Evolutionary conservation across 2,797 vertebrate species (phyloP), one percentile per base, ranked within the genome.

Genomic region (Poeciliopsis presidionis): DNA sequence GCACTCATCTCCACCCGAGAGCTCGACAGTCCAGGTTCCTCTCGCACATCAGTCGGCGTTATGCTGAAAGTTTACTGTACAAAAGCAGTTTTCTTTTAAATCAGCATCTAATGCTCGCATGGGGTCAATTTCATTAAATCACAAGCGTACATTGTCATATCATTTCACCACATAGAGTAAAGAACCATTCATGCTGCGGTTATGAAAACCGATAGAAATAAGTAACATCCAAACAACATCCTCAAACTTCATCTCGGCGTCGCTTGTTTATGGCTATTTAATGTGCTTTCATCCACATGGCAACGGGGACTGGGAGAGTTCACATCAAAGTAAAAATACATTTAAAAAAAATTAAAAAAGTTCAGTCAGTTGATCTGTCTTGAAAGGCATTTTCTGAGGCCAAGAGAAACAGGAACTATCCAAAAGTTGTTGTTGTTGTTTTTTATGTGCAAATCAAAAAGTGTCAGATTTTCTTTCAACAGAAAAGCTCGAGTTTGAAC

Each of bases 251-350:
- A 46, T 57, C n/a, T 63, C 77, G 71, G 59, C 46, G 55, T 87
- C 75, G 41, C 22, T 76, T 47, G 12, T 22, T 84, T 90, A 92
- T 92, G 90, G 88, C 90, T 91, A 57, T 85, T 43, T 72, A 79
- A 81, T 82, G 78, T 88, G 84, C 55, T 87, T 82, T 20, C 12
- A 72, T 76, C 65, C 74, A 75, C 80, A 70, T 70, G 28, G 28
- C 57, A 20, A 61, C 67, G 71, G 43, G 8, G 41, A 43, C 46
- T 36, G 71, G 72, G 51, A 63, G 84, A 79, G 73, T 75, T 70
- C 14, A 82, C 16, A 7, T 75, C 5, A 0, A 78, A 86, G 22
- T 81, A 81, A 74, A 86, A 73, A 57, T 11, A 28, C 22, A 51
- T 36, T 36, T 36, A 36, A 39, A 39, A 39, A 39, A n/a, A 30